Evolutionary conservation across 2,888 invertebrate species (phyloP).

Genomic region (Leucophenga maculata): DNA sequence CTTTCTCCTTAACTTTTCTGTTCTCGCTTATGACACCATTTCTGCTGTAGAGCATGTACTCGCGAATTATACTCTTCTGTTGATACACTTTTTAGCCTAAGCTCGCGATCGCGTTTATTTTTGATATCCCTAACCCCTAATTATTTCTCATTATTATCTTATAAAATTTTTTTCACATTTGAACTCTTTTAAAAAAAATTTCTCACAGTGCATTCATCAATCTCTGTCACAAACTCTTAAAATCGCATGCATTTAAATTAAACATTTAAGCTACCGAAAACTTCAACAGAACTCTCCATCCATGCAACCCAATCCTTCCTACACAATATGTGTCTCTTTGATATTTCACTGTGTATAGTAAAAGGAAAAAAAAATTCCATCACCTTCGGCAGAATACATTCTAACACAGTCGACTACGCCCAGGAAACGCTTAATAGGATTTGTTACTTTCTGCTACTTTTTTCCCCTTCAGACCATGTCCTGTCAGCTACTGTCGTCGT

Average conservation of each 20-base stretch:
- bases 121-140: too few species aligned
- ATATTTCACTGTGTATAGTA: not conserved
- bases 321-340: not conserved
- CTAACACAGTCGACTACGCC: conserved; percentile 28
- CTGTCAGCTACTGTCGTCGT: conserved; percentile 28
- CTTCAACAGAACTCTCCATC: conserved; percentile 33
- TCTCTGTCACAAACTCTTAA: conserved; percentile 66
- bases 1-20: too few species aligned
- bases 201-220: conserved; percentile 60
- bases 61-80: too few species aligned
- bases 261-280: conserved; percentile 63
- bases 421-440: conserved; percentile 63
- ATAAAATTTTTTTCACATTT: not conserved
- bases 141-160: not conserved
- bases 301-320: conserved; percentile 32
- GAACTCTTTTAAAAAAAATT: not conserved
- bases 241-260: conserved; percentile 71
- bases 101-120: too few species aligned
- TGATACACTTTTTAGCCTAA: too few species aligned
- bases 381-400: conserved; percentile 35
- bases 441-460: conserved; percentile 48
- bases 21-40: too few species aligned
- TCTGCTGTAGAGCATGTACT: too few species aligned
- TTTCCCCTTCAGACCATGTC: conserved; percentile 44
- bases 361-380: conserved; percentile 38